phyloP scores from a whole-genome alignment of 2,113 vertebrate species.

The Festucalex cinctus region DNA sequence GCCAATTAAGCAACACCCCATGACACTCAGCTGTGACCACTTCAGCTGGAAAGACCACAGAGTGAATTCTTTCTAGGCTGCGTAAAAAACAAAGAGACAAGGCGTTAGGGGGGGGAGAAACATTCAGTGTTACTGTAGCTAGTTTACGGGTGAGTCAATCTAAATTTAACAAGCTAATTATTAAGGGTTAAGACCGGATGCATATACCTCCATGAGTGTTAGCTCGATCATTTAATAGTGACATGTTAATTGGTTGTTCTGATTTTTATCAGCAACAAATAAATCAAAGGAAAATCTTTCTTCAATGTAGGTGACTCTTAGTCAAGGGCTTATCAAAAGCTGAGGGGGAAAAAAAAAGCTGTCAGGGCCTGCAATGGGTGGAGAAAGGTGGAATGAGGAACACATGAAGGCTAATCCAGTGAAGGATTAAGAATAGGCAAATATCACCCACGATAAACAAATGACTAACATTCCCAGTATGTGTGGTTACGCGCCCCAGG shows the following conservation, averaged over 20 bases:
- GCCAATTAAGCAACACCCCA: constrained; percentile 67
- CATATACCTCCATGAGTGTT: too few species aligned
- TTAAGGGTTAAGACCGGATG: not conserved
- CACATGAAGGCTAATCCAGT: constrained; percentile 50
- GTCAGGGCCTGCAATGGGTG: constrained; percentile 17
- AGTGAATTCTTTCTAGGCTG: constrained; percentile 32
- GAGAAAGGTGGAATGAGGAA: constrained; percentile 48
- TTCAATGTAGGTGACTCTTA: not conserved
- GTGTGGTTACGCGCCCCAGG: constrained; percentile 49
- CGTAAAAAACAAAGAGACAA: not conserved
- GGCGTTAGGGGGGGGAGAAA: not conserved
- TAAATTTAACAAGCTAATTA: not conserved
- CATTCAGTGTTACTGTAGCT: constrained; percentile 18
- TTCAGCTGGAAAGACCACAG: constrained; percentile 45
- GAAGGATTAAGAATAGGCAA: constrained; percentile 55
- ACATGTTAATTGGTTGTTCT: not conserved
- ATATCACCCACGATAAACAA: constrained; percentile 64
- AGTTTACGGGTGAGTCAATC: not conserved
- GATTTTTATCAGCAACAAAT: not conserved
- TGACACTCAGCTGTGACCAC: constrained; percentile 53
- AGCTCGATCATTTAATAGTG: not conserved
- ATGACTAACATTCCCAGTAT: constrained; percentile 56
- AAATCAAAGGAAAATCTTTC: not conserved
- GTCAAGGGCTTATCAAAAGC: not conserved
- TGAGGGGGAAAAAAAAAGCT: not conserved